phyloP scores from a whole-genome alignment of 35 echinoderm and acorn worm species.

The Heliocidaris erythrogramma region DNA sequence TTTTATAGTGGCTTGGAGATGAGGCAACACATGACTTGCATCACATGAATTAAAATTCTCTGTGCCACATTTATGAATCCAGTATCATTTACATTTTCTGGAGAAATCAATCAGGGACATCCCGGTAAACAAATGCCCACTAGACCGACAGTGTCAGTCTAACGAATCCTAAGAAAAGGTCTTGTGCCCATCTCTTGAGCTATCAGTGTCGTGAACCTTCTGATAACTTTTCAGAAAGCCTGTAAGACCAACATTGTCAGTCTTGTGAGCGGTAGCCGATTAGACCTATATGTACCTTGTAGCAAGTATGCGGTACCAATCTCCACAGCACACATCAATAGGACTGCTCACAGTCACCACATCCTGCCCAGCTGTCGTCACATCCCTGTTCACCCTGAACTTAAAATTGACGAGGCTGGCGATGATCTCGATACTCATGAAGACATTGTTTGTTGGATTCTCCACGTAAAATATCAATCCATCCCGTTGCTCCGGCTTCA shows the following conservation, averaged over 20 bases:
- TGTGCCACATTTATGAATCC: too few relatives aligned
- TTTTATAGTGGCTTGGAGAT: too few relatives aligned
- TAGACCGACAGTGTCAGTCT: too few relatives aligned
- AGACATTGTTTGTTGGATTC: constrained; percentile 50
- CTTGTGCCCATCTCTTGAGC: too few relatives aligned
- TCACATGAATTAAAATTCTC: too few relatives aligned
- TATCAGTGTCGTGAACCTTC: too few relatives aligned
- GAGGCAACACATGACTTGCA: too few relatives aligned
- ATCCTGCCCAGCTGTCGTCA: constrained; percentile 52
- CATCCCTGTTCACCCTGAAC: constrained; percentile 70
- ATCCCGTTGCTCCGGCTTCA: constrained; percentile 76
- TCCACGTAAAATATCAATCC: constrained; percentile 86
- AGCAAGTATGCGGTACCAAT: constrained; percentile 83
- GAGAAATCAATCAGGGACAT: too few relatives aligned
- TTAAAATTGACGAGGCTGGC: constrained; percentile 67
- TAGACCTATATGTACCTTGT: constrained; percentile 82
- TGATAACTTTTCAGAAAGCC: not conserved
- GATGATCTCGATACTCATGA: constrained; percentile 85
- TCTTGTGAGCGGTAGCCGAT: too few relatives aligned
- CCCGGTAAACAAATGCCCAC: too few relatives aligned
- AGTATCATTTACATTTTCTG: too few relatives aligned
- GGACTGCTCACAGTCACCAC: constrained; percentile 80
- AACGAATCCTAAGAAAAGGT: too few relatives aligned
- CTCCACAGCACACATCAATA: constrained; percentile 91
- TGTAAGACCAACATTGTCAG: not conserved